A percentile compares a stretch with the other conserved stretches of the same genome.
Conservation (phyloP, 2,888 invertebrate genomes). For the Caenorhabditis sulstoni region DNA sequence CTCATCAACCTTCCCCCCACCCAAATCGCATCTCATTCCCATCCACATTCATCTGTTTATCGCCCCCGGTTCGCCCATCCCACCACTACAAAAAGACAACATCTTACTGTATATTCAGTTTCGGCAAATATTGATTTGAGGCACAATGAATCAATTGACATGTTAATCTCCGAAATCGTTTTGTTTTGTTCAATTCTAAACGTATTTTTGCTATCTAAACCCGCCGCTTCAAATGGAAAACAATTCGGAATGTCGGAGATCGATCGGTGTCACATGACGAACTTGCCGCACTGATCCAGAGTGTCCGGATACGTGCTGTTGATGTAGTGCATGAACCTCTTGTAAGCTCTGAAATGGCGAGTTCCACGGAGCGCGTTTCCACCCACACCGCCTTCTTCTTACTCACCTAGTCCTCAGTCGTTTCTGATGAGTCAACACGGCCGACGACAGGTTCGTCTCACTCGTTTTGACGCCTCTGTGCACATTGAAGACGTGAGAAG, state of each 20-base stretch:
- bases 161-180: slow-evolving; percentile 12
- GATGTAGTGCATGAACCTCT: slow-evolving; percentile 55
- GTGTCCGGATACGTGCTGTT: slow-evolving; percentile 64
- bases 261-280: slow-evolving; percentile 58
- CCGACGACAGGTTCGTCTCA: slow-evolving; percentile 58
- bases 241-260: too few species aligned
- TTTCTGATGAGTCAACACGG: slow-evolving; percentile 61
- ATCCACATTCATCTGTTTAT: background rate
- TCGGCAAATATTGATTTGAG: slow-evolving; percentile 33
- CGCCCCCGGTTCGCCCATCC: slow-evolving; percentile 20
- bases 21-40: slow-evolving; percentile 26
- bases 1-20: background rate
- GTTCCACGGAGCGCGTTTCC: background rate
- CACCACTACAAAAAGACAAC: slow-evolving; percentile 4
- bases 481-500: slow-evolving; percentile 68
- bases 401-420: slow-evolving; percentile 37
- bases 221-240: background rate
- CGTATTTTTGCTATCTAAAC: too few species aligned
- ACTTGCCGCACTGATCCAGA: slow-evolving; percentile 61
- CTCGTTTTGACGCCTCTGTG: slow-evolving; percentile 63
- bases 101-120: slow-evolving; percentile 38
- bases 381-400: background rate
- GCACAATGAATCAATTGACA: slow-evolving; percentile 43
- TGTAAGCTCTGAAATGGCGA: slow-evolving; percentile 46
- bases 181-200: background rate